phyloP scores from a whole-genome alignment of 2,113 vertebrate species.

The Thermophis baileyi region DNA sequence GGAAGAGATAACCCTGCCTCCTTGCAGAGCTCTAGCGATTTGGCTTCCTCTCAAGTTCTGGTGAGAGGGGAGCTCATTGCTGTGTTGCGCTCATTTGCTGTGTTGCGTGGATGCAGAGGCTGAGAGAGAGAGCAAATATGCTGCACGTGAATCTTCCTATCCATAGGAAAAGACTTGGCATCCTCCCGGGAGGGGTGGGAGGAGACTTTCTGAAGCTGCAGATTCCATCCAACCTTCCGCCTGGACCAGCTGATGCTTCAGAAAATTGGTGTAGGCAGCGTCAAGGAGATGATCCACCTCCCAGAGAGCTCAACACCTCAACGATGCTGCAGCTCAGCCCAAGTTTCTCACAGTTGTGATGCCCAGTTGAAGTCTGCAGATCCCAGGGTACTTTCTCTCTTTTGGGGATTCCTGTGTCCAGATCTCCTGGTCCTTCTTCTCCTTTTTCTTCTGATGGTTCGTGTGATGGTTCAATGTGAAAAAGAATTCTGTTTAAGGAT shows the following conservation, averaged over 20 bases:
- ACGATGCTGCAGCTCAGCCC: not conserved
- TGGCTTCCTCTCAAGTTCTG: not conserved
- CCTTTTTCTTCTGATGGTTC: not conserved
- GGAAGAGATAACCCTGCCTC: not conserved
- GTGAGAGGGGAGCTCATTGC: not conserved
- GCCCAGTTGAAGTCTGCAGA: not conserved
- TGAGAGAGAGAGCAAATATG: not conserved
- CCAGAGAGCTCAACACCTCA: not conserved
- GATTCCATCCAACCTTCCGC: not conserved
- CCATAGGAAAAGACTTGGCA: not conserved
- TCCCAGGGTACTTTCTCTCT: not conserved
- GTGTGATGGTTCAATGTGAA: not conserved
- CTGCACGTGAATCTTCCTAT: not conserved
- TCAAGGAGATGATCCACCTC: not conserved
- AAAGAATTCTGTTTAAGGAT: constrained; percentile 22
- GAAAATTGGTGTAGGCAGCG: not conserved
- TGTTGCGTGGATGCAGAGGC: not conserved
- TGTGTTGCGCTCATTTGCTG: not conserved
- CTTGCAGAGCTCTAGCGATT: not conserved
- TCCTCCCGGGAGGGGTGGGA: not conserved
- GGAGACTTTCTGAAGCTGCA: not conserved
- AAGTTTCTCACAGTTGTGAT: constrained; percentile 4
- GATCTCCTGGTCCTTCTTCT: not conserved
- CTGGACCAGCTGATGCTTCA: not conserved
- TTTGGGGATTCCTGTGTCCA: not conserved